Evolutionary conservation across 2,113 vertebrate species (phyloP).

Genomic region (Lagopus leucura): DNA sequence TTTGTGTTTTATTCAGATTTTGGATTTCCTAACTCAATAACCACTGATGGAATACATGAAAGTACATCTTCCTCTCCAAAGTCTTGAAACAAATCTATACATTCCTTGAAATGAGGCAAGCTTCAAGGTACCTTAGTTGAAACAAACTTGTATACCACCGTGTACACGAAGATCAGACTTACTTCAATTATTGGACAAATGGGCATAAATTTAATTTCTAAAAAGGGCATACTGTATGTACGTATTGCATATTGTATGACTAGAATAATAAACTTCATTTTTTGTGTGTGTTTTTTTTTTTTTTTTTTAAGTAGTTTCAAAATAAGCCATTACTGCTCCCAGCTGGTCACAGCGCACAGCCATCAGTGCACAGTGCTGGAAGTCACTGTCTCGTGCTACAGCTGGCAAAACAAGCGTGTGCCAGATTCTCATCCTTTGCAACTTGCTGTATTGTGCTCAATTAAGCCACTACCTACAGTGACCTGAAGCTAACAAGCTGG

Average conservation of each 20-base stretch:
- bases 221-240: neutral
- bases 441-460: neutral
- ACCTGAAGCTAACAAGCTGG: neutral
- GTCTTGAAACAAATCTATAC: neutral
- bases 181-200: fast-evolving
- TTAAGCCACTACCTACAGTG: neutral
- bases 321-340: neutral
- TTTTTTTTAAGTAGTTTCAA: neutral
- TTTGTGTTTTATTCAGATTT: neutral
- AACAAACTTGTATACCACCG: neutral
- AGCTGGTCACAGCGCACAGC: fast-evolving
- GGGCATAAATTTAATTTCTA: neutral
- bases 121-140: neutral
- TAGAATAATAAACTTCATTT: neutral
- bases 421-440: neutral
- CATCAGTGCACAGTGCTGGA: neutral
- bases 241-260: neutral
- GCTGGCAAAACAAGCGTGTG: neutral
- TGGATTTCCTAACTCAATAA: neutral
- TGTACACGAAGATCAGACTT: neutral
- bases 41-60: neutral
- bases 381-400: neutral
- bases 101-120: neutral
- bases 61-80: neutral
- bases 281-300: too few relatives aligned